Conservation (phyloP, 2,888 invertebrate species). For the Nymphalis c-album region DNA sequence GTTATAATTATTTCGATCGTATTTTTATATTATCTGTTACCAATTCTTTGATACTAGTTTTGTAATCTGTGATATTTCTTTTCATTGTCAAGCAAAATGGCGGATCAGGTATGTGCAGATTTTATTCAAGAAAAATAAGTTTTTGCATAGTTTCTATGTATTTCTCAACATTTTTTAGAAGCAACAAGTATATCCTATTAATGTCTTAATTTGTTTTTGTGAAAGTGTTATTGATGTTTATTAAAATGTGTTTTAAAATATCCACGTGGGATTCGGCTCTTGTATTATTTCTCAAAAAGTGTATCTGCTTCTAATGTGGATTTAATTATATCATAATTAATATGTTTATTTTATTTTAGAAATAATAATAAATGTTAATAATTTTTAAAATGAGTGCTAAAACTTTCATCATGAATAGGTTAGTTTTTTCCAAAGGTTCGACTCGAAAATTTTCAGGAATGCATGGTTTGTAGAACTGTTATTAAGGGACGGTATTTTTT, state of each 20-base stretch:
- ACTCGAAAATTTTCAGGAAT: neutral
- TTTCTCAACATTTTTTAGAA: constrained; percentile 1
- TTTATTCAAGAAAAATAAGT: constrained; percentile 54
- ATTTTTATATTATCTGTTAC: neutral
- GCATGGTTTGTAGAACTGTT: constrained; percentile 5
- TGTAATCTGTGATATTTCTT: constrained; percentile 60
- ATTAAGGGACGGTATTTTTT: neutral
- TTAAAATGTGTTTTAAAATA: constrained; percentile 14
- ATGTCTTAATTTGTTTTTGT: constrained; percentile 9
- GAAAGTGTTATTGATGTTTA: constrained; percentile 26
- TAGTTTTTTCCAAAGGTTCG: constrained; percentile 17
- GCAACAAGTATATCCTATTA: constrained; percentile 2
- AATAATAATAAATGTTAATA: neutral
- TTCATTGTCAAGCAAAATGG: constrained; percentile 86
- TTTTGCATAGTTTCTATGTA: constrained; percentile 30
- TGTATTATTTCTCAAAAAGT: neutral
- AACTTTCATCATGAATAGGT: constrained; percentile 16
- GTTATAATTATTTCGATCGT: too few species aligned
- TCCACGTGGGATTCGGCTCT: constrained; percentile 35
- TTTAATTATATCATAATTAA: neutral
- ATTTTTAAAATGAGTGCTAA: neutral
- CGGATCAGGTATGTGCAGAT: constrained; percentile 87
- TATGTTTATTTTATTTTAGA: neutral
- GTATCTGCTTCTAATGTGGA: too few species aligned
- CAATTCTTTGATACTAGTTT: neutral